Percentiles rank a stretch among this genome's conserved stretches.
These are phyloP conservation scores for Halcyon badia DNA, from an alignment of 2,797 vertebrate genomes.

Conservation along the genomic window DNA sequence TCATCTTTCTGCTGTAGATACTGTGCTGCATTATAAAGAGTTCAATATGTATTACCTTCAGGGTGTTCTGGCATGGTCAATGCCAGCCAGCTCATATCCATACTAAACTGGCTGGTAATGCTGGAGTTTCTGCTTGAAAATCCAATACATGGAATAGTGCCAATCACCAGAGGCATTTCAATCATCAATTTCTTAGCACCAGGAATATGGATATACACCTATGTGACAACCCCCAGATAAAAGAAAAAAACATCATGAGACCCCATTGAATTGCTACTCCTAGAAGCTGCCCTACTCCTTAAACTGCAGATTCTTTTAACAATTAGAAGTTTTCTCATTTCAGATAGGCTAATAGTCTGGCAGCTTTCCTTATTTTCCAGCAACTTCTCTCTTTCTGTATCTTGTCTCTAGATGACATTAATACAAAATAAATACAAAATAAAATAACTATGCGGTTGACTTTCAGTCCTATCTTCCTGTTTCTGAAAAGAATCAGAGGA, in stretches of 20 bases:
- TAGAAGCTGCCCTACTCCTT: neutral
- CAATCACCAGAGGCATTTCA: constrained; percentile 87
- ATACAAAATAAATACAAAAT: neutral
- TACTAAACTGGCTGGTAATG: constrained; percentile 79
- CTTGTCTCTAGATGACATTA: neutral
- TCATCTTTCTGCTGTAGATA: neutral
- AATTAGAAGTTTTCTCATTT: neutral
- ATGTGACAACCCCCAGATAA: neutral
- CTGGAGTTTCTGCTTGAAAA: constrained; percentile 82
- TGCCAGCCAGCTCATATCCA: constrained; percentile 85
- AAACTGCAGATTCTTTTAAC: neutral
- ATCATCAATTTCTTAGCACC: constrained; percentile 87
- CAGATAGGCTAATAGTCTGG: neutral
- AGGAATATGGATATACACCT: constrained; percentile 89
- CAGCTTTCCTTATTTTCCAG: neutral
- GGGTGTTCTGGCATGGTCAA: constrained; percentile 83
- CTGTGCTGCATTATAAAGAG: neutral
- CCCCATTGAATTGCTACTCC: neutral
- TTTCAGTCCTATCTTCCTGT: neutral
- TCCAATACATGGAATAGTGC: constrained; percentile 83
- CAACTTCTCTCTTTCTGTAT: neutral
- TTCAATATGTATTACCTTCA: constrained; percentile 80
- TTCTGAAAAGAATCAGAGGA: neutral
- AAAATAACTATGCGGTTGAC: neutral
- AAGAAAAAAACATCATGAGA: constrained; percentile 16